Percentiles rank a stretch among this genome's conserved stretches.
These are phyloP conservation scores for Cecropterus lyciades DNA, from an alignment of 1,140 invertebrate species.

Conservation along the genomic window DNA sequence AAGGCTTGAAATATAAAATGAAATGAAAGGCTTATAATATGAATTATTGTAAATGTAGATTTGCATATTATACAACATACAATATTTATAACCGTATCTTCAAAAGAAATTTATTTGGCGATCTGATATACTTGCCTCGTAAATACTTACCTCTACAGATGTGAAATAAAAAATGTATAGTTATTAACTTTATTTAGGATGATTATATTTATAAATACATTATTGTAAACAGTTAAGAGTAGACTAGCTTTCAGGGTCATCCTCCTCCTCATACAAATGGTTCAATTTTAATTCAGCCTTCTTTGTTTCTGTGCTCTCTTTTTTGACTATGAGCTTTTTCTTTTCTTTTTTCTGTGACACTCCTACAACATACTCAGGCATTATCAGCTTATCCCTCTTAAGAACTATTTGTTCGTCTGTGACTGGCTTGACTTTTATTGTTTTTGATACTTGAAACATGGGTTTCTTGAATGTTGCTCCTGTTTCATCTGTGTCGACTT, in stretches of 20 bases:
- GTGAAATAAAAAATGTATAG: no score
- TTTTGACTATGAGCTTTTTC: conserved; percentile 64
- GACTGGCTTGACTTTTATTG: conserved; percentile 49
- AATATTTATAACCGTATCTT: no score
- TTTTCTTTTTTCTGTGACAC: conserved; percentile 84
- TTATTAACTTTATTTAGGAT: no score
- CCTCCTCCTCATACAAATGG: conserved; percentile 86
- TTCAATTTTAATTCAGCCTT: conserved; percentile 80
- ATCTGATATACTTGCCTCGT: no score
- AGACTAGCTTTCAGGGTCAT: conserved; percentile 66
- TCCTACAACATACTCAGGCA: conserved; percentile 94
- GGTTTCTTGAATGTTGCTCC: conserved; percentile 84
- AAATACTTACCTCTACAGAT: no score
- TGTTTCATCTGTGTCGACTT: conserved; percentile 51
- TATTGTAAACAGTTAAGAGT: no score
- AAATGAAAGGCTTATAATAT: no score
- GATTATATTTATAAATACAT: background rate
- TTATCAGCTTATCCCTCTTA: conserved; percentile 88
- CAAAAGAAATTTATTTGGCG: no score
- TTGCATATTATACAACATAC: no score
- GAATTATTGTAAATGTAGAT: no score
- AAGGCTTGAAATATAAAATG: no score
- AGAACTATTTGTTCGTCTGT: conserved; percentile 83
- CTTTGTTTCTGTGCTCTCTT: conserved; percentile 44
- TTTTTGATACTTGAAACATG: conserved; percentile 65